phyloP scores from a whole-genome alignment of 2,113 vertebrate genomes.

The Hipposideros armiger region DNA sequence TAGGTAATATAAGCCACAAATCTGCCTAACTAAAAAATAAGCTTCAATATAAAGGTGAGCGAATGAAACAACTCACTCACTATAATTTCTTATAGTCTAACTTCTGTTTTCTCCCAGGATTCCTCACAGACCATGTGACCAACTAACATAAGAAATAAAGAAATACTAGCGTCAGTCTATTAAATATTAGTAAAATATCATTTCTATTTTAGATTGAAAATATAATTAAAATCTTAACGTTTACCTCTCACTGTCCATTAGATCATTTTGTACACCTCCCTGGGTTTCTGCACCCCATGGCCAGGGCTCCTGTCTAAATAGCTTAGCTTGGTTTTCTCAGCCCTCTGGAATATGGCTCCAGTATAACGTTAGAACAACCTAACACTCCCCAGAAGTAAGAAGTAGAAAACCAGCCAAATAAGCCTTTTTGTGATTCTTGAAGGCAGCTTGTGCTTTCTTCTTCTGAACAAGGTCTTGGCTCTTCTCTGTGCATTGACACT shows the following conservation, averaged over 20 bases:
- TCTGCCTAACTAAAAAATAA: neutral
- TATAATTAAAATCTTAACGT: neutral
- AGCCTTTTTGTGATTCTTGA: neutral
- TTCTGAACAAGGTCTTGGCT: neutral
- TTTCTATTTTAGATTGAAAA: neutral
- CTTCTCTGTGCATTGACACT: neutral
- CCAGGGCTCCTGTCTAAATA: neutral
- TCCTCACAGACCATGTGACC: neutral
- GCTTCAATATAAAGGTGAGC: neutral
- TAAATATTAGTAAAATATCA: neutral
- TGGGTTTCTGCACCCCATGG: rapidly evolving
- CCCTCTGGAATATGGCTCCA: neutral
- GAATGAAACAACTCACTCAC: neutral
- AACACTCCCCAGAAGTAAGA: neutral
- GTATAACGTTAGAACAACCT: neutral
- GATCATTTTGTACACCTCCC: neutral
- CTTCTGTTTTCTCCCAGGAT: neutral
- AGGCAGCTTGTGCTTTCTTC: neutral
- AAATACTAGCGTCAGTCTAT: neutral
- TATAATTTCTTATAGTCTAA: neutral
- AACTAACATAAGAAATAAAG: neutral
- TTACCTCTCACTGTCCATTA: neutral
- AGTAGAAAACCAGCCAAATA: neutral
- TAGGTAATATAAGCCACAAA: neutral
- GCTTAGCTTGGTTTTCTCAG: neutral